Evolutionary conservation across 2,113 vertebrate genomes (phyloP), one percentile per base, ranked within the genome.

Genomic region (Halichoeres trimaculatus): DNA sequence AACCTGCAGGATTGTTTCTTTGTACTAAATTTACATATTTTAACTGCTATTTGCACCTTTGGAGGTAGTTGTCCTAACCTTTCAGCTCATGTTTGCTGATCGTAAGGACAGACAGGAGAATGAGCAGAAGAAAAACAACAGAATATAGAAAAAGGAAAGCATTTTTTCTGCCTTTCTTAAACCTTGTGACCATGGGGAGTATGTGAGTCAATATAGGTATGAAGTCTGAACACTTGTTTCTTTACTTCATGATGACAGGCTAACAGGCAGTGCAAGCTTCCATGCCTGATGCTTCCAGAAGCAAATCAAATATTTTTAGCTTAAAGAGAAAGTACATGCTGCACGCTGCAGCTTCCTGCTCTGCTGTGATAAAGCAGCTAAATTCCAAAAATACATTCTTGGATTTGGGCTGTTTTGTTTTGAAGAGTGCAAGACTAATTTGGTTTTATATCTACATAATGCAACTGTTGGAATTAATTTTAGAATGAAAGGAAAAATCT

Each of bases 271-370:
- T 1, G 2, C 40, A 19, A 22, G 20, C 67, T 40, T 38, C 56
- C 2, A 2, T 45, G 23, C 24, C 56, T 2, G 2, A 51, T 57
- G 62, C 38, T 64, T 14, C n/a, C 2, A 2, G 26, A 36, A 59
- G 40, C 54, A 23, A 52, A 72, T 22, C 64, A 43, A 68, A 65
- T 74, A 68, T 77, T 69, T 73, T 54, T 58, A 74, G 80, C 62
- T 58, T 63, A n/a, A 62, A 62, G 57, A 69, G 57, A 26, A 64
- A 63, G 62, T 23, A 63, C 51, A 54, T 34, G 22, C 36, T 53
- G 43, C 47, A 10, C 52, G 34, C 41, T 34, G 50, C 22, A 8
- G 43, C 68, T 35, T 51, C 51, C 57, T 38, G 1, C 51, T 58
- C 11, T 55, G 50, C 70, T 40, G 40, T 59, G 50, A 60, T 45